These are phyloP conservation scores for Ammodytes marinus DNA, from an alignment of 2,113 vertebrate genomes.

Conservation along the genomic window DNA sequence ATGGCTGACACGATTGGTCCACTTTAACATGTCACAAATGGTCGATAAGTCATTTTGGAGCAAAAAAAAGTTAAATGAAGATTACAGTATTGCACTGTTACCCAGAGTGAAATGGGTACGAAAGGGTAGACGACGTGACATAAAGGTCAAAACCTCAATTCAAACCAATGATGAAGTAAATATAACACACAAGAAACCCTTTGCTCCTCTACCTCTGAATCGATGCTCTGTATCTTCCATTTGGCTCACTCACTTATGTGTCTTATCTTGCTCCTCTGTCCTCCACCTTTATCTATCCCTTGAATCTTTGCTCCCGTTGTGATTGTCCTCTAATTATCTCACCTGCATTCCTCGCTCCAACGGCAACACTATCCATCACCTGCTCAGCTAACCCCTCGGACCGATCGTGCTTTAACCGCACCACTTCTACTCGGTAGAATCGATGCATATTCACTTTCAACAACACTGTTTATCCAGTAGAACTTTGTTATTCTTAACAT, in stretches of 20 bases:
- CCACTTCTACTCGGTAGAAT: neutral
- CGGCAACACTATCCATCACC: conserved; percentile 37
- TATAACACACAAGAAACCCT: conserved; percentile 15
- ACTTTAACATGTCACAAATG: neutral
- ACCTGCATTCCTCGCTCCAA: conserved; percentile 9
- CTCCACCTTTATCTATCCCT: conserved; percentile 36
- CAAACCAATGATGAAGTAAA: conserved; percentile 27
- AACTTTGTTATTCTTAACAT: neutral
- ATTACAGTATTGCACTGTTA: neutral
- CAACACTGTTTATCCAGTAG: neutral
- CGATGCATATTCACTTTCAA: neutral
- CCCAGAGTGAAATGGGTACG: neutral
- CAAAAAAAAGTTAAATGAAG: conserved; percentile 4
- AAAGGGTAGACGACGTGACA: neutral
- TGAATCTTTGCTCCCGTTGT: conserved; percentile 39
- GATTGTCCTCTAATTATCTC: conserved; percentile 57
- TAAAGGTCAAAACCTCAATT: conserved; percentile 28
- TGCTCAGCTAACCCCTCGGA: conserved; percentile 13
- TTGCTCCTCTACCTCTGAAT: neutral
- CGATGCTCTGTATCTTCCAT: conserved; percentile 3
- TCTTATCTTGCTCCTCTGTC: conserved; percentile 38
- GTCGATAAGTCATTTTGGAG: neutral
- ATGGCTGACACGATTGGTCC: neutral
- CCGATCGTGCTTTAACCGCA: conserved; percentile 8
- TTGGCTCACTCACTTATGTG: conserved; percentile 7